phyloP scores from a whole-genome alignment of 1,140 invertebrate species.

The Sinonovacula constricta region DNA sequence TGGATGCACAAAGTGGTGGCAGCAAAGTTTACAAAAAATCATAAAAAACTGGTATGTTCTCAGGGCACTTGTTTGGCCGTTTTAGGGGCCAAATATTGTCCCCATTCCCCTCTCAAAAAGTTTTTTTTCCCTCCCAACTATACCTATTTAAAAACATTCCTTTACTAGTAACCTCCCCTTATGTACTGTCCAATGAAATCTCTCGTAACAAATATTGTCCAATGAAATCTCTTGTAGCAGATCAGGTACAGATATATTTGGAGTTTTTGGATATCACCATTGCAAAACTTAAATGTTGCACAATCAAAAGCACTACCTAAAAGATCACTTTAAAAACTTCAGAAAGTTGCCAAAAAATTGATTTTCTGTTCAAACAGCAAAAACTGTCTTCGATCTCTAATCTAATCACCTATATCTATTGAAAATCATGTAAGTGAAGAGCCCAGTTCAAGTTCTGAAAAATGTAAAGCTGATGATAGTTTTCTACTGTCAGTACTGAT shows the following conservation, averaged over 20 bases:
- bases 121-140: neutral
- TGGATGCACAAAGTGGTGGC: too few species aligned
- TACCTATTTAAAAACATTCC: neutral
- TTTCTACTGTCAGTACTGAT: constrained; percentile 3
- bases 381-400: neutral
- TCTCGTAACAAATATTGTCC: too few species aligned
- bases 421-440: too few species aligned
- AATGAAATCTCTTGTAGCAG: too few species aligned
- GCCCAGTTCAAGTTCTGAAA: too few species aligned
- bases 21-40: too few species aligned
- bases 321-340: neutral
- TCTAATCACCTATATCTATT: neutral
- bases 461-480: neutral
- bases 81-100: neutral
- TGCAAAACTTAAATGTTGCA: constrained; percentile 10
- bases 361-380: neutral
- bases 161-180: too few species aligned
- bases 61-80: constrained; percentile 13
- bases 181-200: too few species aligned
- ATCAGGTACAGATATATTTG: too few species aligned
- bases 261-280: too few species aligned
- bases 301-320: constrained; percentile 4
- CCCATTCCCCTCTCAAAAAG: neutral
- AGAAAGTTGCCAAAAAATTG: too few species aligned
- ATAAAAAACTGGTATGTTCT: too few species aligned